Evolutionary conservation across 2,888 invertebrate species (phyloP), one percentile per base, ranked within the genome.

Genomic region (Eupsilia transversa): DNA sequence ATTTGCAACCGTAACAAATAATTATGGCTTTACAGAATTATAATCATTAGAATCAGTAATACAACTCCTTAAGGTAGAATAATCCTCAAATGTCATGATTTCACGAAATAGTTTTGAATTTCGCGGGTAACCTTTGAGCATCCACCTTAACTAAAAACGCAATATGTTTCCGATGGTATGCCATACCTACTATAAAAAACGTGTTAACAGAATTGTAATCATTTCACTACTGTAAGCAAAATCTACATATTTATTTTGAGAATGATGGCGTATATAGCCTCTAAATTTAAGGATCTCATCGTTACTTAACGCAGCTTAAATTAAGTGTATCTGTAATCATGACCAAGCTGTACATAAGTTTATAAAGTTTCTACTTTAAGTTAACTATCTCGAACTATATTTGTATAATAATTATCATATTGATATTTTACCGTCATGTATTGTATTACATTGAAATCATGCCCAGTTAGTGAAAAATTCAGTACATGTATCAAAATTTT

Each of bases 231-330:
- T 23, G 12, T 41, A 35, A 33, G n/a, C 41, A 30, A 41, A 63
- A 57, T 86, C 56, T 84, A 77, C 66, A 71, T 76, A 76, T 79
- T 80, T 82, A 86, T 77, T 82, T 83, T 71, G 69, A 59, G 69
- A 77, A 71, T 63, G 54, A 61, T 82, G 65, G 80, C 68, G 57
- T 78, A n/a, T 79, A 77, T 68, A 72, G 60, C 72, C 65, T 71
- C 64, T 80, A 79, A 77, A 68, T 78, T 33, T 82, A 85, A 79
- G 83, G 82, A 88, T 86, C 83, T 85, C 84, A 82, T 74, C 63
- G 79, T 80, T 79, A 85, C 85, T 80, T 83, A 86, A 79, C 57
- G 77, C 75, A 80, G 72, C 64, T 77, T 77, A 84, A 72, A 78
- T 74, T 84, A 84, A 84, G 79, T 72, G 72, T 81, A 74, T 77